Base-by-base conservation (phyloP, 2,797 vertebrate genomes). In the Fistularia tabacaria region DNA sequence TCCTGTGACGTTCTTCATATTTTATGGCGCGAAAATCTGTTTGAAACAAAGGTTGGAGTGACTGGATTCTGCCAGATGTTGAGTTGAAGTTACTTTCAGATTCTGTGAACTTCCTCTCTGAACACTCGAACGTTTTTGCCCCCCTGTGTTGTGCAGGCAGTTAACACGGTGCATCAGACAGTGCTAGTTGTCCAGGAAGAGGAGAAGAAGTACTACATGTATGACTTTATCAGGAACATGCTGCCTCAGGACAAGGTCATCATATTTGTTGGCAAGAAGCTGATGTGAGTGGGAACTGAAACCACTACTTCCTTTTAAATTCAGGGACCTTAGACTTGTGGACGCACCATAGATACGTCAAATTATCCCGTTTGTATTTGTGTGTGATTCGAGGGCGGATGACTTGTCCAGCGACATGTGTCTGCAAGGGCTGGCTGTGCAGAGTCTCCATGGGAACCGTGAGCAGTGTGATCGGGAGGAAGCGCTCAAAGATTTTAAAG, bases 241-340 rank as follows among this genome's bases (percentile, higher is more conserved):
- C 90, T 88, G 68, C 91, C 93, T 0, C 62, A 84, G 39, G 95
- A 99, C 60, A 99, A 99, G 84, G 93, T 93, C 53, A 84, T 98
- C 47, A 88, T 99, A 83, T 99, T 99, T 84, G 97, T 98, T 38
- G 94, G 94, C 50, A 96, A 90, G 84, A 98, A 99, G 81, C 41
- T 93, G 10, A 61, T 82, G 96, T 98, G 82, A 84, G 95, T 85
- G 4, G 1, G 7, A 6, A 47, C 25, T 59, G 5, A 46, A 38
- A 7, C 1, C 5, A 9, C 6, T 12, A 55, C 38, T 5, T 9
- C 25, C 5, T 25, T 25, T 2, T 25, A 2, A 25, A 14, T 14
- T 1, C 11, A 9, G 8, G 10, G 9, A 13, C 10, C 14, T 10
- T 8, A 40, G 14, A 51, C n/a, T 51, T 13, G 13, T 40, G 14